A percentile compares a stretch with the other conserved stretches of the same genome.
Conservation (phyloP, 2,113 vertebrate species). For the Carollia perspicillata region DNA sequence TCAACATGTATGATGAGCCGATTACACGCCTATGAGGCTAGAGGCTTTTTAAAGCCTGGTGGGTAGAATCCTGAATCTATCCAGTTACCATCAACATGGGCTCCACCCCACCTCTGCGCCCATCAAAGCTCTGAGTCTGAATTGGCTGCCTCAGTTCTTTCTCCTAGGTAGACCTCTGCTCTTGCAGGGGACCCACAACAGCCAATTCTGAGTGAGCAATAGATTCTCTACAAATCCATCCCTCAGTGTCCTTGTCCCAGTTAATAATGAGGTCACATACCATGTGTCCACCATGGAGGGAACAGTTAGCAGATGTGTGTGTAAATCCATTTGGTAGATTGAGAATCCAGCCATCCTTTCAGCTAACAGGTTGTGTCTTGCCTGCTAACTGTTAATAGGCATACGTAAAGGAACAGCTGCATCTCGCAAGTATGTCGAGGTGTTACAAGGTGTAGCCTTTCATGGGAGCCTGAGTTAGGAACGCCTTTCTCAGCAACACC, state of each 20-base stretch:
- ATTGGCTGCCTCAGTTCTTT: neutral
- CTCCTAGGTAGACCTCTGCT: neutral
- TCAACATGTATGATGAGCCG: neutral
- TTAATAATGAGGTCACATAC: neutral
- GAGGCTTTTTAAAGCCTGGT: neutral
- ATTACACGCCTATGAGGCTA: neutral
- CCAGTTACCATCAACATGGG: neutral
- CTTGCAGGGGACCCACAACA: neutral
- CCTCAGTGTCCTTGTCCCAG: neutral
- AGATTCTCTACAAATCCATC: neutral
- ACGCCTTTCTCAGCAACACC: neutral
- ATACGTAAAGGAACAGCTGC: neutral
- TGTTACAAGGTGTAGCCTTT: neutral
- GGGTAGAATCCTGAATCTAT: neutral
- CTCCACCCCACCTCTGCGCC: neutral
- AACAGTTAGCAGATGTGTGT: neutral
- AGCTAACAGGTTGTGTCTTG: neutral
- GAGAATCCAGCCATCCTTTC: neutral
- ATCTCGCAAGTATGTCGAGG: neutral
- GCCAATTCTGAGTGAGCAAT: neutral
- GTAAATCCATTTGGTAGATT: neutral
- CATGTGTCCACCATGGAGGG: neutral
- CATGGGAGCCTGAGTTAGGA: neutral
- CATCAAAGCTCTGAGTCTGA: neutral
- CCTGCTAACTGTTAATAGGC: no score